Evolutionary conservation across 2,888 invertebrate species (phyloP), one percentile per base, ranked within the genome.

Genomic region (Drosophila demipolita): DNA sequence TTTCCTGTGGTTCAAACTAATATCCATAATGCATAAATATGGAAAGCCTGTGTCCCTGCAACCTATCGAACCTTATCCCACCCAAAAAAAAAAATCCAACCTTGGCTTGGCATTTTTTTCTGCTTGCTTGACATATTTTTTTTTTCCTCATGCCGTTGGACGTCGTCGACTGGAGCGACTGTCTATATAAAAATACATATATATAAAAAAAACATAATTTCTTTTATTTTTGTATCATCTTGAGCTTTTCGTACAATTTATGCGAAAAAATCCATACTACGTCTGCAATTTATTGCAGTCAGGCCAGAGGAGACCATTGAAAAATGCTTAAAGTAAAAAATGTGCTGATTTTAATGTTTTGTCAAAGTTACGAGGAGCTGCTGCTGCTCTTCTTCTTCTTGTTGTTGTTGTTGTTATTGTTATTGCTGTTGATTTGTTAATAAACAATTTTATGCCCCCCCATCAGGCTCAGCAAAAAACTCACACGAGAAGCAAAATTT

Each of bases 1-100:
- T 90, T 90, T 89, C 87, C 88, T 87, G 88, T 83, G 88, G 88
- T 89, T 89, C 88, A 85, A 89, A 89, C 90, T 89, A 88, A 88
- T 88, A 88, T 88, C 88, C 88, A 87, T 90, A 90, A 87, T 87
- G 90, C 88, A 90, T 89, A 88, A 90, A 88, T 88, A 90, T 85
- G 78, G 78, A 54, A 66, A 72, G 82, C 79, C 68, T 62, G 72
- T 73, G 72, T 73, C 77, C 82, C 87, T 79, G 61, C 86, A 83
- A 83, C 83, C 80, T 77, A 80, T 67, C 70, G 68, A 68, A 78
- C 80, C 66, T 32, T 52, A 60, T 54, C 53, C 48, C 38, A 23
- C 53, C 40, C 52, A n/a, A 42, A 36, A 50, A 45, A 29, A 29
- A 29, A 29, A 58, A 52, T 33, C 64, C 71, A 64, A 73, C 55